Conservation (phyloP, 2,888 invertebrate genomes). For the Caenorhabditis sp. region DNA sequence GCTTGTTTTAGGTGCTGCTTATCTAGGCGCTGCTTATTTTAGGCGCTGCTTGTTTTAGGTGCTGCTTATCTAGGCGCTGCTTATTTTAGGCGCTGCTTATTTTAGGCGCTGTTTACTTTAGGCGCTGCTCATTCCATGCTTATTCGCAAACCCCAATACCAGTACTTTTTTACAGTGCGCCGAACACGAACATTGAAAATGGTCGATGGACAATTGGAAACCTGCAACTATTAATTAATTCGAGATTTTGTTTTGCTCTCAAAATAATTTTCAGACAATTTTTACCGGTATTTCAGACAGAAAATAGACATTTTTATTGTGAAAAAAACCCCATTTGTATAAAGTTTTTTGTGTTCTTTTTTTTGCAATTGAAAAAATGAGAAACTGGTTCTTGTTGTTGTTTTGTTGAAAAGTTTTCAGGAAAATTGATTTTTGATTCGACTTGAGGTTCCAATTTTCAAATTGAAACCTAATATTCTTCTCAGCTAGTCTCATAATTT, state of each 20-base stretch:
- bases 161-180: conserved; percentile 52
- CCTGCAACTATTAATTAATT: conserved; percentile 33
- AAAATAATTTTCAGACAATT: neutral
- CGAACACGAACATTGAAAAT: conserved; percentile 65
- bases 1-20: no score
- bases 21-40: no score
- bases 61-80: no score
- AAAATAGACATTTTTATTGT: neutral
- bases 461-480: conserved; percentile 3
- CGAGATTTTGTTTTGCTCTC: conserved; percentile 2
- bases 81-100: no score
- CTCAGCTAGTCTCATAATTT: neutral
- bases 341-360: conserved; percentile 4
- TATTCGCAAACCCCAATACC: neutral
- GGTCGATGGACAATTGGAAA: conserved; percentile 60
- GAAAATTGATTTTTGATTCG: no score
- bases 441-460: no score
- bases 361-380: neutral
- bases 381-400: no score
- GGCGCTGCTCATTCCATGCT: no score
- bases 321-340: no score
- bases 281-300: conserved; percentile 3
- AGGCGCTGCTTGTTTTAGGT: no score
- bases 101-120: no score
- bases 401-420: no score